phyloP scores from a whole-genome alignment of 2,113 vertebrate genomes.

The Haplotaxodon microlepis region DNA sequence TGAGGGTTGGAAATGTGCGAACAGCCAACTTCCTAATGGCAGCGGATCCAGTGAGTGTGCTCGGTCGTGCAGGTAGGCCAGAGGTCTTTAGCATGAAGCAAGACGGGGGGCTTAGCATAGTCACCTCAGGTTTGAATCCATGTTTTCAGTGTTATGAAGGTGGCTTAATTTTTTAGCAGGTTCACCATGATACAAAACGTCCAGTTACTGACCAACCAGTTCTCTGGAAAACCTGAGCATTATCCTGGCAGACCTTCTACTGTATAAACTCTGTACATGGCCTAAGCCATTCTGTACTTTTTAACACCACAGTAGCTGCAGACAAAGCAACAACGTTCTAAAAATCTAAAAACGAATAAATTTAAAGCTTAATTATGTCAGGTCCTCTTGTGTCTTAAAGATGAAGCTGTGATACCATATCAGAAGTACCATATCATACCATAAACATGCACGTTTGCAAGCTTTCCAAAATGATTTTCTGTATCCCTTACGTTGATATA shows the following conservation, averaged over 20 bases:
- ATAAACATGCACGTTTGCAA: background rate
- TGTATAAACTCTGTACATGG: background rate
- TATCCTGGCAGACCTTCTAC: background rate
- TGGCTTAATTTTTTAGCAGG: background rate
- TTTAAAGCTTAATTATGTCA: background rate
- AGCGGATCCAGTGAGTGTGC: background rate
- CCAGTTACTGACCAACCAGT: background rate
- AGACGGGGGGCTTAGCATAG: background rate
- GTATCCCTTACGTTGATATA: background rate
- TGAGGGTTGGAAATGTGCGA: background rate
- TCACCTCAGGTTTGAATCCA: background rate
- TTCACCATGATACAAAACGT: background rate
- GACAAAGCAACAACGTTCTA: background rate
- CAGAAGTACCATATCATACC: background rate
- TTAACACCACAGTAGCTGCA: background rate
- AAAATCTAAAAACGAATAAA: background rate
- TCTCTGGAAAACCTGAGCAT: background rate
- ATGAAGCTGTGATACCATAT: background rate
- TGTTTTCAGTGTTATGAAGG: background rate
- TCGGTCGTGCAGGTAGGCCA: rapidly evolving
- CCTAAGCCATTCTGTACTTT: background rate
- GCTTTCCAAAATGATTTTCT: background rate
- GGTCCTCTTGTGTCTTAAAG: background rate
- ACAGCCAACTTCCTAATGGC: background rate
- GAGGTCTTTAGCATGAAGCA: background rate